Conservation (phyloP, 2,888 invertebrate genomes). For the Dinocampus coccinellae region DNA sequence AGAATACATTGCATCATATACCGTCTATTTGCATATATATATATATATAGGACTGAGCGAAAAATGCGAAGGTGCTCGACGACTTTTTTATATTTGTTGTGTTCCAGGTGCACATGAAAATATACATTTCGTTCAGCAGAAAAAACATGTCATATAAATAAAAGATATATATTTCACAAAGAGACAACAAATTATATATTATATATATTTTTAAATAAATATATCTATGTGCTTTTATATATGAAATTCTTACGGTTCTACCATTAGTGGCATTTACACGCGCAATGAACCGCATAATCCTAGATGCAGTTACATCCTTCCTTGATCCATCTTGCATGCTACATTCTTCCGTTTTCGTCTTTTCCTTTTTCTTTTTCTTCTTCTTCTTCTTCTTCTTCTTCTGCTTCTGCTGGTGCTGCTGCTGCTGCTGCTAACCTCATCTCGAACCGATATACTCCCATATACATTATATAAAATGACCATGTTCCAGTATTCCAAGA, state of each 20-base stretch:
- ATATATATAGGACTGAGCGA: neutral
- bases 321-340: slow-evolving; percentile 15
- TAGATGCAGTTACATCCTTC: slow-evolving; percentile 43
- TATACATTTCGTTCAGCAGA: slow-evolving; percentile 3
- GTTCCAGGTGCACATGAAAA: slow-evolving; percentile 25
- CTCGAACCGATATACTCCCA: neutral
- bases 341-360: slow-evolving; percentile 19
- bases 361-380: no score
- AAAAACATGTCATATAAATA: neutral
- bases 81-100: slow-evolving; percentile 26
- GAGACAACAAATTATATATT: neutral
- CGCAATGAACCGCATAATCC: slow-evolving; percentile 53
- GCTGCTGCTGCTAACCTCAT: neutral
- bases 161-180: neutral
- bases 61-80: slow-evolving; percentile 6
- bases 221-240: slow-evolving; percentile 18
- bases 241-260: slow-evolving; percentile 47
- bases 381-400: no score
- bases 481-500: slow-evolving; percentile 34
- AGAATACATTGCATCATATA: neutral
- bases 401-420: no score
- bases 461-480: slow-evolving; percentile 27
- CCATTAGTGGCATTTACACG: slow-evolving; percentile 57
- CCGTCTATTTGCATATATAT: neutral
- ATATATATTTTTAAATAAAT: neutral